These are phyloP conservation scores for Heliconius hewitsoni DNA, from an alignment of 1,140 invertebrate genomes.

Conservation along the genomic window DNA sequence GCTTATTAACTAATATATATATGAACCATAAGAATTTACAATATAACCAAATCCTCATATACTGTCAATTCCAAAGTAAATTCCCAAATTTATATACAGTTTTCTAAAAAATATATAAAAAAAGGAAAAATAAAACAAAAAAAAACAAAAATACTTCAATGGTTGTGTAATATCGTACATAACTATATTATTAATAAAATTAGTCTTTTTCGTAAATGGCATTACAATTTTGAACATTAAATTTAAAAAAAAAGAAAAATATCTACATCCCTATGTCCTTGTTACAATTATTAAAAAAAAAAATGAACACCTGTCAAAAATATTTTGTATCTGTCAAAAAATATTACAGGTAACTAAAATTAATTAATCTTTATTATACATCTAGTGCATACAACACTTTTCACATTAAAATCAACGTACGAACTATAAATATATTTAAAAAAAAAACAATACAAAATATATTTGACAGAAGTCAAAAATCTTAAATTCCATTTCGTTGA, in stretches of 20 bases:
- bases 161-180: slow-evolving; percentile 63
- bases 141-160: slow-evolving; percentile 54
- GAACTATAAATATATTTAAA: background rate
- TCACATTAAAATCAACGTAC: background rate
- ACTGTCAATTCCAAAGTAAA: slow-evolving; percentile 3
- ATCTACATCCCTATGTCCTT: slow-evolving; percentile 47
- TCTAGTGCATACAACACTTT: background rate
- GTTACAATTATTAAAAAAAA: slow-evolving; percentile 13
- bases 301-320: slow-evolving; percentile 34
- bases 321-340: slow-evolving; percentile 22
- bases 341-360: background rate
- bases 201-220: slow-evolving; percentile 76
- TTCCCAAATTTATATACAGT: background rate
- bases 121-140: slow-evolving; percentile 37
- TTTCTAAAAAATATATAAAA: background rate
- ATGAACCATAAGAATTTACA: background rate
- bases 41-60: slow-evolving; percentile 7
- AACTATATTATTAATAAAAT: slow-evolving; percentile 61
- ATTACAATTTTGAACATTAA: slow-evolving; percentile 78
- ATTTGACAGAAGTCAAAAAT: background rate
- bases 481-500: background rate
- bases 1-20: background rate
- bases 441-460: background rate
- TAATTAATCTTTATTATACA: background rate
- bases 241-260: slow-evolving; percentile 55